Base-by-base conservation (phyloP, 2,888 invertebrate genomes). In the Lithophane socia region DNA sequence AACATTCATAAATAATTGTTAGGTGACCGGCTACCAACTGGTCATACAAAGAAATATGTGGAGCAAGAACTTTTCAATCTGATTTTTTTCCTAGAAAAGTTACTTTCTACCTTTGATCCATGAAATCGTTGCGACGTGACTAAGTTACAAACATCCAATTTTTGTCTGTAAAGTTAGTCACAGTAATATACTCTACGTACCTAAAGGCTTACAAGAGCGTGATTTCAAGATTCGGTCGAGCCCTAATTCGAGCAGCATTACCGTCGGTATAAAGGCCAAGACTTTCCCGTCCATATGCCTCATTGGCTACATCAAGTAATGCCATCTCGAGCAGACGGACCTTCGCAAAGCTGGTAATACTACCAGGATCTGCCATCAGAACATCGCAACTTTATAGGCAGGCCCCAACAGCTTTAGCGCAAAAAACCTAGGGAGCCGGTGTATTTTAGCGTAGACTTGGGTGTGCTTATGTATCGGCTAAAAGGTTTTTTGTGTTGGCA, bases 401-500 rank as follows among this genome's bases (percentile, higher is more conserved):
- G 60, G 52, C 71, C 66, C 81, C 63, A 71, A 61, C 74, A 80
- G 88, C 77, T 86, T 79, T 74, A 9, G 71, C 65, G 42, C 73
- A 80, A 81, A 87, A 85, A 87, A 76, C 79, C 85, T 86, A 88
- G 82, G 79, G 61, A 79, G 71, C 68, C 75, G 24, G 74, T 78
- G 79, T 80, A 77, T 81, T 85, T 82, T 77, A 73, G 77, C 76
- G 71, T 76, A 80, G 80, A 86, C 87, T 87, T 80, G 85, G 75
- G 81, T 65, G 76, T 77, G 78, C 83, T 84, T 83, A 77, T 77
- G 79, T 88, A 87, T 86, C 79, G 79, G 75, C 81, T 87, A 86
- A 87, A 87, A 87, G 87, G 87, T 86, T 87, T 87, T 87, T 87
- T 87, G 83, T 88, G 87, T 87, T 58, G 78, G 82, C 83, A 63